Conservation (phyloP, 2,888 invertebrate genomes). For the Dilophus febrilis region DNA sequence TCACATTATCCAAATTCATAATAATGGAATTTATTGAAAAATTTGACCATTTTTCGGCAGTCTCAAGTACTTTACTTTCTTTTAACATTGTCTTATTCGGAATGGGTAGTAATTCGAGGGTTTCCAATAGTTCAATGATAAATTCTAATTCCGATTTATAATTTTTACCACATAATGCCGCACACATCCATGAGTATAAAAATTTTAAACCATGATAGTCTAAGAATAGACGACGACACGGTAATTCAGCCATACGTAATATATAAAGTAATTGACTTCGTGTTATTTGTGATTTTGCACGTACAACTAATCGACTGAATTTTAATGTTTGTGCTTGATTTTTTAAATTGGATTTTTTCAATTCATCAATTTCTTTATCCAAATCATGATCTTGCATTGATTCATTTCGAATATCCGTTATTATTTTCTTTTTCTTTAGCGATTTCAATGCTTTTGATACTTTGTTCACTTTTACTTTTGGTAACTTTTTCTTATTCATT, state of each 20-base stretch:
- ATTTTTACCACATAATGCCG: conserved; percentile 21
- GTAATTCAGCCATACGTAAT: conserved; percentile 60
- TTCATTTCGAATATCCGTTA: conserved; percentile 26
- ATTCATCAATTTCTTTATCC: conserved; percentile 74
- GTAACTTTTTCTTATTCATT: conserved; percentile 28
- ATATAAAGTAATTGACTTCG: conserved; percentile 59
- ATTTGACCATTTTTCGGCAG: conserved; percentile 71
- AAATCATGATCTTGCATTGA: conserved; percentile 47
- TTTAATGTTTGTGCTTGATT: conserved; percentile 81
- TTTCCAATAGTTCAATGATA: conserved; percentile 59
- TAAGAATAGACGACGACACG: conserved; percentile 71
- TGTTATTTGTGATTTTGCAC: conserved; percentile 67
- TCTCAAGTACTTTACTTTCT: conserved; percentile 74
- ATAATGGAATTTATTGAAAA: conserved; percentile 17
- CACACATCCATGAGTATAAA: conserved; percentile 85
- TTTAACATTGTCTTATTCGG: conserved; percentile 84
- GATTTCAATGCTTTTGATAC: conserved; percentile 16
- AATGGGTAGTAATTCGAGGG: conserved; percentile 73
- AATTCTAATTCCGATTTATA: conserved; percentile 6
- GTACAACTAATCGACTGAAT: conserved; percentile 76
- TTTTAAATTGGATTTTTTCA: conserved; percentile 62
- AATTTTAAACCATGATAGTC: conserved; percentile 85
- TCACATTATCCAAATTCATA: conserved; percentile 1
- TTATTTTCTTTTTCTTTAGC: conserved; percentile 19
- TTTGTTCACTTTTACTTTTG: conserved; percentile 23